phyloP scores from a whole-genome alignment of 2,797 vertebrate genomes.

The Pogoniulus pusillus region DNA sequence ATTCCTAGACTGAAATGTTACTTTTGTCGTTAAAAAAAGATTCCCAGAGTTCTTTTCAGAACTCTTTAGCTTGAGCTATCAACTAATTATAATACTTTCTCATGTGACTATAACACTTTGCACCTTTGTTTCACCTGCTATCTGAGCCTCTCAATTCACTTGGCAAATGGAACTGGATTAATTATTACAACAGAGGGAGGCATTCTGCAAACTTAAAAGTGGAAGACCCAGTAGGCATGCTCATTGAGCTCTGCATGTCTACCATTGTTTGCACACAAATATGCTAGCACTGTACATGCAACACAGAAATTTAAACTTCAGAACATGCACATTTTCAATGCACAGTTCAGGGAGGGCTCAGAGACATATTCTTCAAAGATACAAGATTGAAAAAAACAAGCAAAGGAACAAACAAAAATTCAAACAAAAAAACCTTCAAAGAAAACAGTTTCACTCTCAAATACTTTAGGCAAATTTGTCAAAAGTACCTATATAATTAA shows the following conservation, averaged over 20 bases:
- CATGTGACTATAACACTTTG: background rate
- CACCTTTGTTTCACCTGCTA: background rate
- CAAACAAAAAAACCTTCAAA: no score
- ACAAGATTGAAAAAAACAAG: background rate
- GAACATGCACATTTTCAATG: background rate
- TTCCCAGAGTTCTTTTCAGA: background rate
- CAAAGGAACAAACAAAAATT: no score
- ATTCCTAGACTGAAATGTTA: background rate
- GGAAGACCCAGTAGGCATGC: background rate
- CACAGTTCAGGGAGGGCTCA: background rate
- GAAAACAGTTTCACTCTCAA: background rate
- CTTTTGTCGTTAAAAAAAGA: background rate
- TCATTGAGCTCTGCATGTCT: background rate
- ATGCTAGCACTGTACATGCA: background rate
- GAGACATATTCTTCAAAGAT: background rate
- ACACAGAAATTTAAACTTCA: background rate
- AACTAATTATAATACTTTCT: background rate
- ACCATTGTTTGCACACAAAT: background rate
- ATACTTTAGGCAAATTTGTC: background rate
- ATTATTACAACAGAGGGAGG: background rate
- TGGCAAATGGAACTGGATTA: background rate
- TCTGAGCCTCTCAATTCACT: background rate
- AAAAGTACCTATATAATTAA: background rate
- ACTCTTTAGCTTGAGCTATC: background rate
- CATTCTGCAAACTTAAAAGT: background rate